phyloP scores from a whole-genome alignment of 1,140 invertebrate genomes.

The Cydia amplana region DNA sequence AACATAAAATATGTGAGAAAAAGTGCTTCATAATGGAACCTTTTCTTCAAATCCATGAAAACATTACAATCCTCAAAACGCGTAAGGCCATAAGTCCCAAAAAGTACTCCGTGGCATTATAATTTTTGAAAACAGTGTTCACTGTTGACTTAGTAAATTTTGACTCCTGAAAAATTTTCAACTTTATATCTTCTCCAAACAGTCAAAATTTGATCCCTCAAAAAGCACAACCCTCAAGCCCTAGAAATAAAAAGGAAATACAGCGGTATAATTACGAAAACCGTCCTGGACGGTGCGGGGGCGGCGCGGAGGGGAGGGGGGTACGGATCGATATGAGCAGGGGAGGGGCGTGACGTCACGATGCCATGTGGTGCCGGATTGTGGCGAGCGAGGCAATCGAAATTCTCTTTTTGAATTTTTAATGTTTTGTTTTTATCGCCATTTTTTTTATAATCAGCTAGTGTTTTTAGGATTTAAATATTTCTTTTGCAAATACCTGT shows the following conservation, averaged over 20 bases:
- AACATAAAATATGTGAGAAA: too few relatives aligned
- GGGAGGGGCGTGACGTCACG: slow-evolving; percentile 60
- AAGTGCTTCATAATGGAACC: too few relatives aligned
- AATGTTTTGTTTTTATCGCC: slow-evolving; percentile 55
- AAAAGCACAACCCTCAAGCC: neutral
- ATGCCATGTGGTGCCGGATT: slow-evolving; percentile 61
- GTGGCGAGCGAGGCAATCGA: slow-evolving; percentile 20
- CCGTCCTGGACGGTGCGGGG: slow-evolving; percentile 38
- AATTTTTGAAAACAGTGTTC: too few relatives aligned
- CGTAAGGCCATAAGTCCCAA: too few relatives aligned
- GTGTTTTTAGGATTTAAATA: too few relatives aligned
- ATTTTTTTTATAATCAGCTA: too few relatives aligned
- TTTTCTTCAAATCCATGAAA: too few relatives aligned
- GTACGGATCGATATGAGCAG: slow-evolving; percentile 61
- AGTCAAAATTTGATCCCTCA: neutral
- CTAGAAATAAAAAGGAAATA: slow-evolving; percentile 2
- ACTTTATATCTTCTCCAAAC: too few relatives aligned
- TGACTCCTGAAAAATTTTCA: neutral
- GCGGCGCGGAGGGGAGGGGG: slow-evolving; percentile 36
- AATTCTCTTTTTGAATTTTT: slow-evolving; percentile 23
- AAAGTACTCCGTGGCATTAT: too few relatives aligned
- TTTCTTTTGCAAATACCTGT: too few relatives aligned
- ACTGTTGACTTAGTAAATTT: too few relatives aligned
- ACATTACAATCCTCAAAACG: too few relatives aligned
- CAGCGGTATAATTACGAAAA: slow-evolving; percentile 41